A percentile compares a stretch with the other conserved stretches of the same genome.
phyloP scores from a whole-genome alignment of 2,113 vertebrate genomes.

The Circaetus gallicus region DNA sequence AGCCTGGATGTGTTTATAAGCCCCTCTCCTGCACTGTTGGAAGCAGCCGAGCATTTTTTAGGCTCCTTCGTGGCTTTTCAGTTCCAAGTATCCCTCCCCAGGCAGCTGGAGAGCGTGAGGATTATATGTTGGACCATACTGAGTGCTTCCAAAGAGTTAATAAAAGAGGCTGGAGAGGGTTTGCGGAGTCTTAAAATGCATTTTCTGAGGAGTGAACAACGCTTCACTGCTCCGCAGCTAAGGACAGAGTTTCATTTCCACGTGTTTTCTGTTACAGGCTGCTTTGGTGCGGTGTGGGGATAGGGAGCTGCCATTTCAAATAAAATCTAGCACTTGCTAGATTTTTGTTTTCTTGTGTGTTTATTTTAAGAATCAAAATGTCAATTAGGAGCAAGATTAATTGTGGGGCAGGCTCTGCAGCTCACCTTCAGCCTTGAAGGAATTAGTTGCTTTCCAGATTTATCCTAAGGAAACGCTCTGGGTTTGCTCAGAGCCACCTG shows the following conservation, averaged over 20 bases:
- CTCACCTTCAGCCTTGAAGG: not conserved
- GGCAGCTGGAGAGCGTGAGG: not conserved
- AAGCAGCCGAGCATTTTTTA: not conserved
- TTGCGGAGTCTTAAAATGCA: not conserved
- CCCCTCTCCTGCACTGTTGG: not conserved
- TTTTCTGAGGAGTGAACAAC: not conserved
- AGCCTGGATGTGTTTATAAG: not conserved
- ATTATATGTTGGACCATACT: rapidly evolving
- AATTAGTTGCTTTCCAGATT: not conserved
- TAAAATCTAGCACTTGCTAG: not conserved
- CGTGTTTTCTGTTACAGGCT: not conserved
- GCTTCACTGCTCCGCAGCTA: not conserved
- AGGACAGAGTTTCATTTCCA: not conserved
- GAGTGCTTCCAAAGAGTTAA: not conserved
- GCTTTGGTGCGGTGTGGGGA: not conserved
- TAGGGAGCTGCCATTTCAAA: not conserved
- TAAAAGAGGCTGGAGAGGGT: not conserved
- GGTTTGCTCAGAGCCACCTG: not conserved
- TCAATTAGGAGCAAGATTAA: not conserved
- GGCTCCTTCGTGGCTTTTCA: not conserved
- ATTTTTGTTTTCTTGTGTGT: not conserved
- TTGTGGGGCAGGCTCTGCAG: not conserved
- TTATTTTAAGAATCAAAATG: not conserved
- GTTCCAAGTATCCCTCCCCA: not conserved
- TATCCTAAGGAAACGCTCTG: not conserved